Evolutionary conservation across 2,888 invertebrate species (phyloP).

Genomic region (Hypomecis punctinalis): DNA sequence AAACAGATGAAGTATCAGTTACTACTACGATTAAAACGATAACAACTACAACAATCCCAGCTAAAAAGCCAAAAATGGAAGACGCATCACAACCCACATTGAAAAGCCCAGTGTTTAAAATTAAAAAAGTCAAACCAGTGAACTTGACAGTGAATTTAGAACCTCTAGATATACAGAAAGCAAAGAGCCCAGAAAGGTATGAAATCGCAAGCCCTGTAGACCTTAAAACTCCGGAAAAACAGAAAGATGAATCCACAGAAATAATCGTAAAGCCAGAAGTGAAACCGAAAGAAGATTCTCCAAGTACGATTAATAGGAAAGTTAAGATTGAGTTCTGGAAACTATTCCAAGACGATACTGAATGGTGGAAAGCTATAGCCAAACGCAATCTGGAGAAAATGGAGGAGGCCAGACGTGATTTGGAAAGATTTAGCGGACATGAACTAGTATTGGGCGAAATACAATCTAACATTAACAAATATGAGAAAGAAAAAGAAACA

Average conservation of each 20-base stretch:
- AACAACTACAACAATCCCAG: conserved; percentile 50
- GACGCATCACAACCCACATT: conserved; percentile 47
- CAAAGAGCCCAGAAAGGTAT: conserved; percentile 40
- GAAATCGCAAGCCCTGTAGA: conserved; percentile 22
- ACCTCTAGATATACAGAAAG: conserved; percentile 41
- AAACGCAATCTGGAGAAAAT: conserved; percentile 78
- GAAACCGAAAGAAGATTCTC: conserved; percentile 46
- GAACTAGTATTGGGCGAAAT: conserved; percentile 75
- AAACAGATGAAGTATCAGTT: conserved; percentile 51
- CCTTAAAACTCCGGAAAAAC: conserved; percentile 57
- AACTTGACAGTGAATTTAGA: conserved; percentile 55
- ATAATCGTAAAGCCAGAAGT: conserved; percentile 59
- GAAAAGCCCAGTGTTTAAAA: conserved; percentile 71
- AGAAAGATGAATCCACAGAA: conserved; percentile 62
- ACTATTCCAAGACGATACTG: conserved; percentile 78
- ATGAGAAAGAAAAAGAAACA: conserved; percentile 70
- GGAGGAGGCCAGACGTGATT: conserved; percentile 75
- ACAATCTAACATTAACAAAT: conserved; percentile 66
- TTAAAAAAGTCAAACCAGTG: conserved; percentile 72
- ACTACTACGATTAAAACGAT: conserved; percentile 49
- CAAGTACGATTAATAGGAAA: conserved; percentile 55
- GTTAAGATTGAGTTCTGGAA: conserved; percentile 73
- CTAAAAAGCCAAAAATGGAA: conserved; percentile 54
- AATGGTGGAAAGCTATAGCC: conserved; percentile 80
- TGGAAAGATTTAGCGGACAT: conserved; percentile 77